Evolutionary conservation across 2,113 vertebrate species (phyloP), one percentile per base, ranked within the genome.

Genomic region (Muscicapa adusta): DNA sequence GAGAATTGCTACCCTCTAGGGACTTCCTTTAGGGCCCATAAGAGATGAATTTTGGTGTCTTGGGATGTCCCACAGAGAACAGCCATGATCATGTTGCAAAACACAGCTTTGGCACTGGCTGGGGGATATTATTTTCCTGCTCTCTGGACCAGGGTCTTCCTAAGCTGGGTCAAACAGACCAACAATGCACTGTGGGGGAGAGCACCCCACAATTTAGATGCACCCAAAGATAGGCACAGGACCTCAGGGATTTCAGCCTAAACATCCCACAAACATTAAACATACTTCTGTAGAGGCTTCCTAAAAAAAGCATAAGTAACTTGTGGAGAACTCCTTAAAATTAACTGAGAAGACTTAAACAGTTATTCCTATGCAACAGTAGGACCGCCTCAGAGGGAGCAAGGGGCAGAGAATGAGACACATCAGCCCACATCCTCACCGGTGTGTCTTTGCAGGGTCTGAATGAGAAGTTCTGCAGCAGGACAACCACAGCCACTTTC

Each of bases 381-480:
- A 45, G 77, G 60, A 51, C 13, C 38, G 29, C 10, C 25, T 42
- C 70, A 31, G 42, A 8, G 34, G 50, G 66, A 82, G n/a, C 19
- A 45, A 54, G 50, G 60, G 9, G 22, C 18, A 40, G 61, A 8
- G 10, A 65, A n/a, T 1, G 28, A 72, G 53, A 26, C n/a, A 24
- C 51, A 25, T 14, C 54, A 56, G 5, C 48, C 48, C 40, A 2
- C 26, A 61, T 40, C 47, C 98, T 98, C 91, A 99, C 98, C 94
- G 89, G 95, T 4, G 98, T 99, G 53, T 99, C 98, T 93, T 97
- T 96, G 91, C 98, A 98, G 34, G 97, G 93, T 80, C 97, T 88
- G 85, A 98, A 96, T 2, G 75, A 98, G 95, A 98, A 98, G n/a
- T 90, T 97, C 85, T 98, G 98, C 40, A 99, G 75, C 65, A 98